Evolutionary conservation across 2,113 vertebrate species (phyloP).

Genomic region (Trematomus loennbergii): DNA sequence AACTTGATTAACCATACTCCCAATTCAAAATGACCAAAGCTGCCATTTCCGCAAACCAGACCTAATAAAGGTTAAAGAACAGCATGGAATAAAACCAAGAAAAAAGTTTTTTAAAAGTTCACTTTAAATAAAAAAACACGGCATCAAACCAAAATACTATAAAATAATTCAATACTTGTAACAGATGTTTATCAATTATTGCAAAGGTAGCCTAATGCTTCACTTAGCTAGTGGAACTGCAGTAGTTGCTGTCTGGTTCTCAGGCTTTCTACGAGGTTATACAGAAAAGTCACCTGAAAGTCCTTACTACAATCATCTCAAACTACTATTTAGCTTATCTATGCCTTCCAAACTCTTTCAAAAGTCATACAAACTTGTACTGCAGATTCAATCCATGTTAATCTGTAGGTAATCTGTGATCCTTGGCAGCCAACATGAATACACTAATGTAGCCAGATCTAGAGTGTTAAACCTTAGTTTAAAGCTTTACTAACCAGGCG

Average conservation of each 20-base stretch:
- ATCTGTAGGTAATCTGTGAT: constrained; percentile 2
- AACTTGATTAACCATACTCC: neutral
- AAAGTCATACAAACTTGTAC: neutral
- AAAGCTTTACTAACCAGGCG: neutral
- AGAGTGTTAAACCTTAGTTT: neutral
- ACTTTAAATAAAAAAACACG: neutral
- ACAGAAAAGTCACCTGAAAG: constrained; percentile 17
- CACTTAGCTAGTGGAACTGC: neutral
- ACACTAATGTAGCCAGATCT: neutral
- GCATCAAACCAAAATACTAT: neutral
- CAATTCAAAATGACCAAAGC: neutral
- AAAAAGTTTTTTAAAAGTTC: too few relatives aligned
- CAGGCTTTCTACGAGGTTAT: constrained; percentile 3
- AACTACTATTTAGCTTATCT: neutral
- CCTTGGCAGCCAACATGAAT: neutral
- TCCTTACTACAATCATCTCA: constrained; percentile 11
- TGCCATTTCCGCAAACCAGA: neutral
- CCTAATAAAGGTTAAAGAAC: too few relatives aligned
- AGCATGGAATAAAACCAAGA: too few relatives aligned
- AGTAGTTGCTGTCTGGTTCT: neutral
- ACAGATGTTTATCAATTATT: neutral
- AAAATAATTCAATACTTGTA: neutral
- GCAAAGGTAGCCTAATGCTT: neutral
- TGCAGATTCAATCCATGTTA: neutral
- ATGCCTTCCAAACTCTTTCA: neutral